Conservation (phyloP, 2,797 vertebrate genomes). For the Falco novaeseelandiae region DNA sequence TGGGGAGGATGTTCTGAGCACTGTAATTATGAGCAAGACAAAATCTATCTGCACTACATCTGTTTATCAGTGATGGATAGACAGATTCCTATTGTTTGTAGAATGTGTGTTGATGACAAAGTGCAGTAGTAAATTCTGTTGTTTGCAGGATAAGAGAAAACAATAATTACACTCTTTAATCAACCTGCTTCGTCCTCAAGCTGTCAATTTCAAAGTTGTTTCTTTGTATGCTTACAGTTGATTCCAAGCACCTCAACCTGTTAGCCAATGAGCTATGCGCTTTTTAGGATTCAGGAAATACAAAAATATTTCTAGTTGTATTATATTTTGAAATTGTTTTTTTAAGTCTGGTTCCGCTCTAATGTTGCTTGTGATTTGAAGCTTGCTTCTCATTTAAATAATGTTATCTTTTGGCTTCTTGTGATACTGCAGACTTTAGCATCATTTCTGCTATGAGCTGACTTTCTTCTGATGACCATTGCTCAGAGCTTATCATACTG, state of each 20-base stretch:
- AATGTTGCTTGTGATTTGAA: not conserved
- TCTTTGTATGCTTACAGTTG: not conserved
- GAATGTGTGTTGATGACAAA: not conserved
- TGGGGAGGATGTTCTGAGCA: not conserved
- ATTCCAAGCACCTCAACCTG: not conserved
- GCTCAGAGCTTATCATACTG: not conserved
- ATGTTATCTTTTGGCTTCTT: not conserved
- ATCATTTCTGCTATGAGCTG: not conserved
- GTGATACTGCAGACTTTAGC: not conserved
- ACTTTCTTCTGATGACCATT: not conserved
- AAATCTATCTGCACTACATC: not conserved
- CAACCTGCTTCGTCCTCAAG: slow-evolving; percentile 48
- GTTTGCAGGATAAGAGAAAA: slow-evolving; percentile 2
- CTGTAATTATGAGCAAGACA: slow-evolving; percentile 33
- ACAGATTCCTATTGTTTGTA: slow-evolving; percentile 23
- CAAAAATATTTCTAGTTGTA: not conserved
- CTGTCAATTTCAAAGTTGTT: slow-evolving; percentile 20
- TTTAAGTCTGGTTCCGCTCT: not conserved
- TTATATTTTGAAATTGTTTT: not conserved
- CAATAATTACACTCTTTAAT: slow-evolving; percentile 48
- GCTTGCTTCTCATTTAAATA: not conserved
- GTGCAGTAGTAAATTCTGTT: not conserved
- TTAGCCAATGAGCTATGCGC: not conserved
- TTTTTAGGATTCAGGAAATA: not conserved
- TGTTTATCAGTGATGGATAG: slow-evolving; percentile 35